Conservation (phyloP, 2,113 vertebrate genomes). For the Melanerpes formicivorus region DNA sequence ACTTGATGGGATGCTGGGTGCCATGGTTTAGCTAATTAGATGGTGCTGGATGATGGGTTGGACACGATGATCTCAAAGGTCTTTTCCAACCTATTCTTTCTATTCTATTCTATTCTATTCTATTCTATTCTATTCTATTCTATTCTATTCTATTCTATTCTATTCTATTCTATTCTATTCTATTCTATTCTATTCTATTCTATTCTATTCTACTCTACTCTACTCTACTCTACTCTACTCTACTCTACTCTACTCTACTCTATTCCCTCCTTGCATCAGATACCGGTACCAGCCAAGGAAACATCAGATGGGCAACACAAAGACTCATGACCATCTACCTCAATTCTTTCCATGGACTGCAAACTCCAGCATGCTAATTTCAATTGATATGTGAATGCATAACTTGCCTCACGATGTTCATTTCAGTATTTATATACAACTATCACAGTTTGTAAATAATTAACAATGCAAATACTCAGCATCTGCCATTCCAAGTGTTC, state of each 20-base stretch:
- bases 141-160: too few relatives aligned
- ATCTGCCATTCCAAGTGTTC: slow-evolving; percentile 28
- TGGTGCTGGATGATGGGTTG: too few relatives aligned
- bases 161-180: too few relatives aligned
- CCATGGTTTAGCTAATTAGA: too few relatives aligned
- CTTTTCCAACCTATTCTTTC: too few relatives aligned
- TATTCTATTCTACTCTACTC: too few relatives aligned
- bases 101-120: too few relatives aligned
- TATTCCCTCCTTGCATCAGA: slow-evolving; percentile 11
- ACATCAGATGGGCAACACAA: slow-evolving; percentile 29
- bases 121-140: too few relatives aligned
- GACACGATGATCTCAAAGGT: too few relatives aligned
- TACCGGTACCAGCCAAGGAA: not conserved
- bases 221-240: too few relatives aligned
- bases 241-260: too few relatives aligned
- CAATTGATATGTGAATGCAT: not conserved
- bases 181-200: not conserved
- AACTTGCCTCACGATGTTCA: not conserved
- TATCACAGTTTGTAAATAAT: not conserved
- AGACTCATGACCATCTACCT: slow-evolving; percentile 42
- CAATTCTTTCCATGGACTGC: slow-evolving; percentile 24
- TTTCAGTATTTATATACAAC: not conserved
- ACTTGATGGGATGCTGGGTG: too few relatives aligned
- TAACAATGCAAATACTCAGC: slow-evolving; percentile 16
- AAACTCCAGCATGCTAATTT: slow-evolving; percentile 34